These are phyloP conservation scores for Hypanus sabinus DNA, from an alignment of 2,113 vertebrate genomes.

Conservation along the genomic window DNA sequence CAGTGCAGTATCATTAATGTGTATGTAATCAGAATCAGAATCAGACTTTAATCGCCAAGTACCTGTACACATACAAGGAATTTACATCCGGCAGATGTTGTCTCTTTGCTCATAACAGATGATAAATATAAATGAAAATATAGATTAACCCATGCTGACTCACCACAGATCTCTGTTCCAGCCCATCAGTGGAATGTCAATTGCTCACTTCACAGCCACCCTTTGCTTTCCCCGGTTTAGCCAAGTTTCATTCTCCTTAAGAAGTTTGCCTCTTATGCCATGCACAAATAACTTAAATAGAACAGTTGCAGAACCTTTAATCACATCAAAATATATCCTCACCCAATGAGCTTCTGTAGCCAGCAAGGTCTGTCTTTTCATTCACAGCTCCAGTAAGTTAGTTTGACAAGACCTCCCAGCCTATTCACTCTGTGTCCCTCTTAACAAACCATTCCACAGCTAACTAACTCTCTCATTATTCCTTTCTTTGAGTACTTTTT, in stretches of 20 bases:
- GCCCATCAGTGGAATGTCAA: background rate
- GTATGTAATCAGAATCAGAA: too few species aligned
- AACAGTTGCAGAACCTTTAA: background rate
- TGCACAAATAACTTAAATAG: background rate
- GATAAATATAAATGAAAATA: too few species aligned
- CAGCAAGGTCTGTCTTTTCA: background rate
- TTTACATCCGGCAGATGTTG: too few species aligned
- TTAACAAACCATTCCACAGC: background rate
- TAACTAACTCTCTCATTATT: conserved; percentile 1
- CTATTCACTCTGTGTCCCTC: background rate
- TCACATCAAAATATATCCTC: background rate
- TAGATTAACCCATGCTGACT: background rate
- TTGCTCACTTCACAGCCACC: background rate
- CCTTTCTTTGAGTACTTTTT: conserved; percentile 4
- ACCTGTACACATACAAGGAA: too few species aligned
- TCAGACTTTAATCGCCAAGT: too few species aligned
- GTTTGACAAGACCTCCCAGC: background rate
- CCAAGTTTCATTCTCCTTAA: background rate
- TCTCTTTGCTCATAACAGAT: too few species aligned
- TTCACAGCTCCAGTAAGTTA: background rate
- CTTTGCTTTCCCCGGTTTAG: too few species aligned
- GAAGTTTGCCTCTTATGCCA: background rate
- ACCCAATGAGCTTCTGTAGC: background rate
- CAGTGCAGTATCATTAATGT: background rate
- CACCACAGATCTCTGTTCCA: background rate